Evolutionary conservation across 2,113 vertebrate genomes (phyloP).

Genomic region (Myanophis thanlyinensis): DNA sequence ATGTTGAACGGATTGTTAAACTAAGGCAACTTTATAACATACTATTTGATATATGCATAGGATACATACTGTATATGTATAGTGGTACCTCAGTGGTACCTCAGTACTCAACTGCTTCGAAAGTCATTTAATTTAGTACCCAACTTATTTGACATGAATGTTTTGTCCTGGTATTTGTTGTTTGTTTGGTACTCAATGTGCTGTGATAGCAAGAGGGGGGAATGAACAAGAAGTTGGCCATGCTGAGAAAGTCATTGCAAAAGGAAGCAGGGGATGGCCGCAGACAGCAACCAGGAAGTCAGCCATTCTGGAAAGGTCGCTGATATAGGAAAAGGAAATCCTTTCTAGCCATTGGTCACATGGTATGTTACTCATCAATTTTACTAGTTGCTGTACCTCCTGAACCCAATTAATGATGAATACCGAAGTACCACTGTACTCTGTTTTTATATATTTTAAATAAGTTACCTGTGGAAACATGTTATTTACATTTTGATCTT

Average conservation of each 20-base stretch:
- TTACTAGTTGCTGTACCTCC: background rate
- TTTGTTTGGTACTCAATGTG: background rate
- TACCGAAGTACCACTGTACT: background rate
- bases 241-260: background rate
- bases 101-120: background rate
- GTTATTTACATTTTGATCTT: background rate
- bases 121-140: background rate
- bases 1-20: background rate
- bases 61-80: background rate
- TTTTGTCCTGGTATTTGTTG: background rate
- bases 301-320: background rate
- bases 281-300: background rate
- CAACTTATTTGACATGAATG: background rate
- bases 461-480: background rate
- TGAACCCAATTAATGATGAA: background rate
- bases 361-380: background rate
- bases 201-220: background rate
- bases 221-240: background rate
- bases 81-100: background rate
- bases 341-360: background rate
- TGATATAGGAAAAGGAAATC: background rate
- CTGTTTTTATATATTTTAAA: background rate
- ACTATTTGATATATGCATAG: background rate
- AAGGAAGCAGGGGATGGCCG: background rate
- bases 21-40: constrained; percentile 1